These are phyloP conservation scores for Neuroscelio doddi DNA, from an alignment of 2,888 invertebrate genomes.

Conservation along the genomic window DNA sequence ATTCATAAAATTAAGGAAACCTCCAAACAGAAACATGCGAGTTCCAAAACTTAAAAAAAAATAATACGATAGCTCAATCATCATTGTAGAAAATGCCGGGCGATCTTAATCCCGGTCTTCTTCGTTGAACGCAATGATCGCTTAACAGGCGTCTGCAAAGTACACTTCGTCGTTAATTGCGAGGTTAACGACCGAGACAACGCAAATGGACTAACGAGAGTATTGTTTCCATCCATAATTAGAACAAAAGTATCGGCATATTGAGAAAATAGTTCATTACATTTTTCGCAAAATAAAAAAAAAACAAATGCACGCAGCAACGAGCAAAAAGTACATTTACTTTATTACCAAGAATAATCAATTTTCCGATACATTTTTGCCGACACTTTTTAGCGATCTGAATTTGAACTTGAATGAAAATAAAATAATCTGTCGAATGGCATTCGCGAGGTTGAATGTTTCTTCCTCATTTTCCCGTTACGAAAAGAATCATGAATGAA, in stretches of 20 bases:
- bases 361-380: too few species aligned
- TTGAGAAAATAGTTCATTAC: too few species aligned
- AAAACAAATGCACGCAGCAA: neutral
- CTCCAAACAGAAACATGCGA: too few species aligned
- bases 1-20: too few species aligned
- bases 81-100: slow-evolving; percentile 56
- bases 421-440: too few species aligned
- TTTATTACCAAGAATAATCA: too few species aligned
- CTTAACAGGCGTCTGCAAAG: slow-evolving; percentile 56
- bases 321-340: neutral
- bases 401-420: too few species aligned
- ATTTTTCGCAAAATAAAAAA: too few species aligned
- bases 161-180: slow-evolving; percentile 61
- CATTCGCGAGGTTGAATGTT: too few species aligned
- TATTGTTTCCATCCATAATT: slow-evolving; percentile 4
- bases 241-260: neutral
- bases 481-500: slow-evolving; percentile 33
- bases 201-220: slow-evolving; percentile 18
- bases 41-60: too few species aligned
- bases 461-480: too few species aligned
- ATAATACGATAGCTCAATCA: slow-evolving; percentile 21
- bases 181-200: slow-evolving; percentile 60
- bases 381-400: too few species aligned
- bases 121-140: slow-evolving; percentile 56
- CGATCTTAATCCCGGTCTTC: slow-evolving; percentile 53